Conservation (phyloP, 2,888 invertebrate genomes). For the Melanostoma scalare region DNA sequence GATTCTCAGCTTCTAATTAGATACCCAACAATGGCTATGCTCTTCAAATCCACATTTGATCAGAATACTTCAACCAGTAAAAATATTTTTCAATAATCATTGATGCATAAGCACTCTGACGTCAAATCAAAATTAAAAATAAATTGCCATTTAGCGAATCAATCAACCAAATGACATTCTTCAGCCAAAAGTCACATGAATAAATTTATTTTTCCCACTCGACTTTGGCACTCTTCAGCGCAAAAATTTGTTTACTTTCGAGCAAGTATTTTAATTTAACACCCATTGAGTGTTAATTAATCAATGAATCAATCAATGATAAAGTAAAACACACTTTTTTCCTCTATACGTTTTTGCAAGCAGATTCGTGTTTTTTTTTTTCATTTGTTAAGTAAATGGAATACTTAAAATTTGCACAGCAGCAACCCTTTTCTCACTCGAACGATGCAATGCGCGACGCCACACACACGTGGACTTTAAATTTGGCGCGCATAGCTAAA, state of each 20-base stretch:
- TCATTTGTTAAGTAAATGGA: too few species aligned
- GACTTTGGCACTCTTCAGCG: background rate
- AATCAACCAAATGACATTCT: slow-evolving; percentile 8
- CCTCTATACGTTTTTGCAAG: background rate
- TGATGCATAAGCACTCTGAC: background rate
- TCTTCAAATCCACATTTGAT: too few species aligned
- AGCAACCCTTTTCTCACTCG: slow-evolving; percentile 1
- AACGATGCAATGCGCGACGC: slow-evolving; percentile 1
- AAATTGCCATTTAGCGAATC: slow-evolving; percentile 12
- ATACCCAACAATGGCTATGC: too few species aligned
- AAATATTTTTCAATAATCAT: too few species aligned
- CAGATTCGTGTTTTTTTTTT: too few species aligned
- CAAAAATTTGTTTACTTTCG: slow-evolving; percentile 16
- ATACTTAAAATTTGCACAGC: slow-evolving; percentile 16
- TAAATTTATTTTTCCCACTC: slow-evolving; percentile 25
- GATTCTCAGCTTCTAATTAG: too few species aligned
- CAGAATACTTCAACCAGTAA: too few species aligned
- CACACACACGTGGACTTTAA: slow-evolving; percentile 30
- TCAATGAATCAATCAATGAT: slow-evolving; percentile 53
- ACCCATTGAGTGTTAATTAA: slow-evolving; percentile 59
- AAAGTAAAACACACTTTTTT: background rate
- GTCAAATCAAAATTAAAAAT: background rate
- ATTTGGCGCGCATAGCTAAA: slow-evolving; percentile 11
- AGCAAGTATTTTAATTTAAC: slow-evolving; percentile 28
- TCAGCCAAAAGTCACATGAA: slow-evolving; percentile 51